Conservation (phyloP, 2,113 vertebrate genomes). For the Pogona vitticeps region DNA sequence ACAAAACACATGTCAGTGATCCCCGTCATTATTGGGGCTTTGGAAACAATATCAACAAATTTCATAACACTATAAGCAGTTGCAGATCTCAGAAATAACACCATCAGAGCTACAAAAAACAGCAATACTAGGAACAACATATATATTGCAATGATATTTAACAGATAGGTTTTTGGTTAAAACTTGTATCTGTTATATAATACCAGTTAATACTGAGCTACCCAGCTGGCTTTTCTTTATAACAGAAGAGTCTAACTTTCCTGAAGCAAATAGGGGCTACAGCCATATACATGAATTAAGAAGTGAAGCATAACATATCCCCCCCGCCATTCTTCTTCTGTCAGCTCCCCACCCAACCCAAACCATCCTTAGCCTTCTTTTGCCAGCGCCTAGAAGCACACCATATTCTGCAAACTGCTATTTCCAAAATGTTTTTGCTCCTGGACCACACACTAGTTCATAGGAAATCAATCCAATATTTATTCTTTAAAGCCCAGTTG, state of each 20-base stretch:
- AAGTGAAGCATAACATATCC: not conserved
- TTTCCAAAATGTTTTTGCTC: conserved; percentile 41
- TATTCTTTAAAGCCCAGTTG: conserved; percentile 49
- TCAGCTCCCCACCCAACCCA: not conserved
- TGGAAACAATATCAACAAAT: too few species aligned
- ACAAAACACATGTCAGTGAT: too few species aligned
- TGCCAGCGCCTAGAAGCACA: not conserved
- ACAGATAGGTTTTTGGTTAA: too few species aligned
- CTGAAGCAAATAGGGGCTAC: not conserved
- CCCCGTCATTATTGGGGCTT: too few species aligned
- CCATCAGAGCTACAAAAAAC: too few species aligned
- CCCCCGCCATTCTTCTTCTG: not conserved
- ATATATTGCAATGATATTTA: too few species aligned
- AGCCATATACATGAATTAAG: too few species aligned
- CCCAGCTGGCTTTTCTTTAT: not conserved
- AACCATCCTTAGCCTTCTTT: not conserved
- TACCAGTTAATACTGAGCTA: too few species aligned
- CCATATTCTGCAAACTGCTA: not conserved
- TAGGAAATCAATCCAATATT: conserved; percentile 56
- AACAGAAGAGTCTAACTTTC: not conserved
- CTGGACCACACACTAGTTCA: not conserved
- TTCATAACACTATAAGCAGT: too few species aligned
- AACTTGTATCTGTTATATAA: too few species aligned
- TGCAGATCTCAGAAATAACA: too few species aligned
- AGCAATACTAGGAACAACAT: too few species aligned